Percentiles rank a stretch among this genome's conserved stretches.
Conservation (phyloP, 92 coral and sea anemone genomes). For the Siderastrea siderea region DNA sequence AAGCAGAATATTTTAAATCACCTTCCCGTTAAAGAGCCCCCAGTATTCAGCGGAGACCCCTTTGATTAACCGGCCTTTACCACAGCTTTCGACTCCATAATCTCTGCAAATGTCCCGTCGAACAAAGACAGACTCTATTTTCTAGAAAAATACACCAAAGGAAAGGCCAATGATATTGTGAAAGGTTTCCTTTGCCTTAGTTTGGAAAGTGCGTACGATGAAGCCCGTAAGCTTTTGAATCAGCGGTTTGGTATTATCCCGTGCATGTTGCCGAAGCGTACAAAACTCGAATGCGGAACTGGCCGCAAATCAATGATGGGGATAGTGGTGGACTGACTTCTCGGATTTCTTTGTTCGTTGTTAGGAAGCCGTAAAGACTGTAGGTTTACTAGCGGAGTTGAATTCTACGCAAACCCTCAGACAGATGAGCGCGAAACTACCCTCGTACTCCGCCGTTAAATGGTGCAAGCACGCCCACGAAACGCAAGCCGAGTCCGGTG, state of each 20-base stretch:
- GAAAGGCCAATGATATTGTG: too few relatives aligned
- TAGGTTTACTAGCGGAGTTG: conserved; percentile 55
- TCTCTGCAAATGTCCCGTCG: background rate
- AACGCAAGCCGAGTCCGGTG: conserved; percentile 3
- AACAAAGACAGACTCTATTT: background rate
- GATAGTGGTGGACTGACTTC: conserved; percentile 68
- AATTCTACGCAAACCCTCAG: conserved; percentile 54
- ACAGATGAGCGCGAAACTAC: conserved; percentile 37
- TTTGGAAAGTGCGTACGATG: too few relatives aligned
- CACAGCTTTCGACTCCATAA: background rate
- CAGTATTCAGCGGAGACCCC: too few relatives aligned
- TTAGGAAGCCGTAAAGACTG: conserved; percentile 43
- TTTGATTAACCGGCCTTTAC: too few relatives aligned
- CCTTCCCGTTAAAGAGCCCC: conserved; percentile 32
- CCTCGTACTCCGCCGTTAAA: too few relatives aligned
- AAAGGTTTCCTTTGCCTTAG: too few relatives aligned
- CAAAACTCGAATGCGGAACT: conserved; percentile 58
- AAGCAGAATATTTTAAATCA: conserved; percentile 11
- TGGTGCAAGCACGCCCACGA: conserved; percentile 41
- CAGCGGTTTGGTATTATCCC: conserved; percentile 69
- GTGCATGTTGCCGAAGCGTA: conserved; percentile 72
- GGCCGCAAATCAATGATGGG: conserved; percentile 68
- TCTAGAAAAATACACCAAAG: background rate
- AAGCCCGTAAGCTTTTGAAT: too few relatives aligned
- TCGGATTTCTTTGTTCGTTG: conserved; percentile 69